Evolutionary conservation across 2,797 vertebrate species (phyloP), one percentile per base, ranked within the genome.

Genomic region (Gallinago solitaria): DNA sequence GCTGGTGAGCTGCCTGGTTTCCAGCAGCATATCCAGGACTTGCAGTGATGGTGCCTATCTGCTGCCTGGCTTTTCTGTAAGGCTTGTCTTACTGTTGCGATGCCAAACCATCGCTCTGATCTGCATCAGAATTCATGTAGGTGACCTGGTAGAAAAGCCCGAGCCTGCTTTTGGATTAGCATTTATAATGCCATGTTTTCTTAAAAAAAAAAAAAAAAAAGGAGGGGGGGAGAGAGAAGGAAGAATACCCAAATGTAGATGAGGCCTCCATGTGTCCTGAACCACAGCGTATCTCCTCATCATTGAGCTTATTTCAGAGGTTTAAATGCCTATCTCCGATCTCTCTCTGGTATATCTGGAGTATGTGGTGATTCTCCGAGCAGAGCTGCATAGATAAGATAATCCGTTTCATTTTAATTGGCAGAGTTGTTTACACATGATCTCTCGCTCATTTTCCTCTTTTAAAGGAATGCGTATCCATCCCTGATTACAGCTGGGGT

Each of bases 321-420:
- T 81, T 79, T 71, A 35, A 89, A 50, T 56, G 68, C 80, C 65
- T 83, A 19, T 78, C 68, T 90, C 12, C 0, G n/a, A 51, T 89
- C 80, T 86, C 81, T 74, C 68, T 9, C 21, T 61, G 77, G 61
- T 75, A 4, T 90, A 65, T 82, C 89, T 89, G 74, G 51, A 83
- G 77, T 79, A 60, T n/a, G 68, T 3, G 2, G 74, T 33, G 81
- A 54, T 94, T 69, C 63, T 83, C 51, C 54, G 59, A 76, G 73
- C 81, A 69, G 85, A 89, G 88, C 91, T 80, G 89, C 57, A 21
- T 32, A 77, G 95, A 89, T 96, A 94, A 94, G 81, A 90, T 96
- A 97, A 92, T 96, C 86, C 76, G 37, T 94, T 97, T 91, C n/a
- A 6, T 92, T 96, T 95, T 97, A 96, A 97, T 96, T 97, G 95